These are phyloP conservation scores for Helobdella robusta DNA, from an alignment of 2,888 invertebrate species.

Conservation along the genomic window DNA sequence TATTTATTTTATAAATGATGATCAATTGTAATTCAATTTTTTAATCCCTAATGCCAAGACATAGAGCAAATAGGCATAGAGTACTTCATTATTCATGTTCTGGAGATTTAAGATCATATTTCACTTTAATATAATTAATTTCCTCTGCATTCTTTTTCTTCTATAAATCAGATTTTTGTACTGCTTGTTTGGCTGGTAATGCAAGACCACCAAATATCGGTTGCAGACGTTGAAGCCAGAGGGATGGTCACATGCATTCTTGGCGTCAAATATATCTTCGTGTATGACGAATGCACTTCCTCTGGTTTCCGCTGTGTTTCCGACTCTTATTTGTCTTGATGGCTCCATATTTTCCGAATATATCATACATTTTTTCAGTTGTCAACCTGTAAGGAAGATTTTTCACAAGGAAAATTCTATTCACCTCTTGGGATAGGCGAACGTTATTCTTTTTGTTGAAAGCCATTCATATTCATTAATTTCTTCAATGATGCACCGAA, in stretches of 20 bases:
- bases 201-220: constrained; percentile 92
- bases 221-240: constrained; percentile 98
- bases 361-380: constrained; percentile 99
- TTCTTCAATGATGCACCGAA: too few species aligned
- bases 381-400: constrained; percentile 98
- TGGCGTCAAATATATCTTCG: constrained; percentile 99
- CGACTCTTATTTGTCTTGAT: too few species aligned
- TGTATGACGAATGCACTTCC: constrained; percentile 99
- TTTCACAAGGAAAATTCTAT: constrained; percentile 85
- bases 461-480: too few species aligned
- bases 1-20: too few species aligned
- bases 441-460: constrained; percentile 21
- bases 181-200: constrained; percentile 74
- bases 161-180: constrained; percentile 86
- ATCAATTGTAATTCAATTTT: too few species aligned
- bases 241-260: constrained; percentile 97
- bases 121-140: constrained; percentile 83
- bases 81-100: too few species aligned
- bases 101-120: constrained; percentile 67
- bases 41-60: too few species aligned
- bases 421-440: constrained; percentile 93
- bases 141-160: constrained; percentile 55
- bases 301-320: constrained; percentile 91
- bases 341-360: constrained; percentile 99
- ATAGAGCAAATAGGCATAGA: too few species aligned